Conservation (phyloP, 2,113 vertebrate species). For the Clarias batrachus region DNA sequence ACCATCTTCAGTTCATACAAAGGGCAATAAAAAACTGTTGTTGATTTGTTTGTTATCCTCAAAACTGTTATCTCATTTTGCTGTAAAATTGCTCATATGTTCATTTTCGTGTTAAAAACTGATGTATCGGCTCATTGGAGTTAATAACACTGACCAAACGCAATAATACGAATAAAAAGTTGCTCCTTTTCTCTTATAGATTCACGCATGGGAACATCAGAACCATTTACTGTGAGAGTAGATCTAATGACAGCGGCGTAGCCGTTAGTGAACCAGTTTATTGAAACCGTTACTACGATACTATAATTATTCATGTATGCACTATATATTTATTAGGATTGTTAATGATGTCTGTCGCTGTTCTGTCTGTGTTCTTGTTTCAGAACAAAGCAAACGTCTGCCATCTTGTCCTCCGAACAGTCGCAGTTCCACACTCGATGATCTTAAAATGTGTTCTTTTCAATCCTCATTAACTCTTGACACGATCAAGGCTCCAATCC, state of each 20-base stretch:
- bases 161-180: too few relatives aligned
- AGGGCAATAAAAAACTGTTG: slow-evolving; percentile 47
- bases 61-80: too few relatives aligned
- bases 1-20: slow-evolving; percentile 34
- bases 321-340: not conserved
- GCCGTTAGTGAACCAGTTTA: not conserved
- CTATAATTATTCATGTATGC: not conserved
- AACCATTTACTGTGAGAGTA: not conserved
- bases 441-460: not conserved
- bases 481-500: not conserved
- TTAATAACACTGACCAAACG: too few relatives aligned
- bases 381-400: slow-evolving; percentile 5
- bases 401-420: slow-evolving; percentile 4
- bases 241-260: not conserved
- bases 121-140: too few relatives aligned
- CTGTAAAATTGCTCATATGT: too few relatives aligned
- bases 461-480: not conserved
- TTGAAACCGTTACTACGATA: not conserved
- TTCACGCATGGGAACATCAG: not conserved
- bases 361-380: slow-evolving; percentile 33
- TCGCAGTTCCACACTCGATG: slow-evolving; percentile 4
- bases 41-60: not conserved
- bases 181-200: not conserved
- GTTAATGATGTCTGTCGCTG: not conserved
- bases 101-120: too few relatives aligned